Evolutionary conservation across 2,113 vertebrate species (phyloP), one percentile per base, ranked within the genome.

Genomic region (Petroica traversi): DNA sequence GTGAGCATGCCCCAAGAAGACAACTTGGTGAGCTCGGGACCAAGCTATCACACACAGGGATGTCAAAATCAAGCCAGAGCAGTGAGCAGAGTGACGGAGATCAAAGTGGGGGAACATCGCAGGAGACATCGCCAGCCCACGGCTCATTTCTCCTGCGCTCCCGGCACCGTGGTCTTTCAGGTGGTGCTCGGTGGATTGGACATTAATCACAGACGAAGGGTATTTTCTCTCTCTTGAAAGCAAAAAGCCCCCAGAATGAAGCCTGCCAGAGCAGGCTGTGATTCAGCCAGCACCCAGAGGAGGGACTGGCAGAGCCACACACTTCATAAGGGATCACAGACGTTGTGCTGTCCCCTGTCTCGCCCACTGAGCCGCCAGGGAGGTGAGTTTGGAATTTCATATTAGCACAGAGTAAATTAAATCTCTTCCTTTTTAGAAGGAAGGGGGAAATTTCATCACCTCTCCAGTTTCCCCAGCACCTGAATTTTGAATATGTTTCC

Each of bases 311-410:
- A 91, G 62, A 80, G 61, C 36, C 85, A 77, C 0, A 0, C 18
- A 58, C 19, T 29, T 85, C 59, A 2, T 11, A 28, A 69, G 58
- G 38, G 55, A 85, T 49, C 55, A 28, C 1, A 6, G 54, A 77
- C 49, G 57, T 83, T 24, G 58, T 18, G 28, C 67, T 1, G 8
- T 63, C 48, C 20, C 10, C 25, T 0, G 2, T 45, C 43, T 59
- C 0, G 0, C 58, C 75, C 0, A 3, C 0, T 0, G 79, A 92
- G 29, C 57, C 1, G 2, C 48, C 43, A n/a, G 38, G 29, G n/a
- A 85, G 43, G 76, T 0, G 0, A 83, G 55, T 67, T 38, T 83
- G 58, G 33, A 19, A 79, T 73, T 73, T 94, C 38, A 3, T 71
- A 69, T n/a, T n/a, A 77, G 20, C 0, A 0, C 25, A 83, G 0